Evolutionary conservation across 2,797 vertebrate species (phyloP).

Genomic region (Limosa lapponica): DNA sequence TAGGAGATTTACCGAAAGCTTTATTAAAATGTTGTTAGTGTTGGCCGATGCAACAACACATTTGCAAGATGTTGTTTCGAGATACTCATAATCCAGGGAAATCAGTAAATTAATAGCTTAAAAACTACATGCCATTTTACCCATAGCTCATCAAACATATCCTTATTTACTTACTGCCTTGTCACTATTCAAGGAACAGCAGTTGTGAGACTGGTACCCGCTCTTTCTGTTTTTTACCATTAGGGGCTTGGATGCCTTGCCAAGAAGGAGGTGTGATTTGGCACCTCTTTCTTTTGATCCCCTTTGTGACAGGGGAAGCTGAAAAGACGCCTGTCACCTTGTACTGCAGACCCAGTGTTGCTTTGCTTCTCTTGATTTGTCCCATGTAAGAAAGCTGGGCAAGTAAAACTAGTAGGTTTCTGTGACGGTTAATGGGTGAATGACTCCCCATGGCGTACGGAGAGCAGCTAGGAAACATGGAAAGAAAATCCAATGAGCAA

Average conservation of each 20-base stretch:
- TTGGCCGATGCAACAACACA: not conserved
- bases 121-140: not conserved
- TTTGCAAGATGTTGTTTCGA: not conserved
- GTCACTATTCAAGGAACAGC: not conserved
- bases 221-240: not conserved
- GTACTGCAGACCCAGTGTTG: not conserved
- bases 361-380: not conserved
- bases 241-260: not conserved
- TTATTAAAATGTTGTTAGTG: not conserved
- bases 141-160: not conserved
- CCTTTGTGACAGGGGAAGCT: not conserved
- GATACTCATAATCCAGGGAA: not conserved
- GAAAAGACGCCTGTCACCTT: not conserved
- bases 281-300: not conserved
- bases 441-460: fast-evolving
- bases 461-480: not conserved
- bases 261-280: not conserved
- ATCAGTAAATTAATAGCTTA: not conserved
- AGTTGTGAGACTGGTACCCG: not conserved
- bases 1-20: not conserved
- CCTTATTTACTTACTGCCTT: not conserved
- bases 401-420: not conserved
- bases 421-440: not conserved
- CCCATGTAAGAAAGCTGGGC: not conserved
- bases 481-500: not conserved